Evolutionary conservation across 2,113 vertebrate species (phyloP), one percentile per base, ranked within the genome.

Genomic region (Nesoenas mayeri): DNA sequence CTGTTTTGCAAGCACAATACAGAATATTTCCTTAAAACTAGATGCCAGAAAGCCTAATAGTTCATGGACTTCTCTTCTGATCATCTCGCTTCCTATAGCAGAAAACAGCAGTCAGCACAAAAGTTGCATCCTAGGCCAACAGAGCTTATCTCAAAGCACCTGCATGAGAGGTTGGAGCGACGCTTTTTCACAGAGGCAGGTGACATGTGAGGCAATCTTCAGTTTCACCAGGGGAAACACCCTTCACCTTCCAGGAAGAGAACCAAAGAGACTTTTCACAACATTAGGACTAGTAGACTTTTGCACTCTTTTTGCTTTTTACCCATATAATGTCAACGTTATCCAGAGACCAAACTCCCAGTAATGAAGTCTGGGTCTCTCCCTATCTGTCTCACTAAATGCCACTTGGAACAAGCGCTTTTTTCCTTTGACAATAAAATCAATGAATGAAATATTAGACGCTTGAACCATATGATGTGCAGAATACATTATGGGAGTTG

Each of bases 361-460:
- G 96, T 97, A 97, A 97, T 97, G 97, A 98, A 98, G 97, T 97
- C 97, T 96, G 75, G 85, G 93, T 96, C 95, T 97, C 94, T 97
- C 87, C 93, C 88, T 61, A 91, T 97, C 96, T 91, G 85, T 98
- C 97, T 98, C 89, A 95, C 89, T 97, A 98, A 98, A 98, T 98
- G 97, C 97, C 98, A 98, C 93, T 97, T 98, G 98, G 96, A 98
- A 92, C 95, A 93, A 96, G 96, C 5, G 18, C 96, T 97, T 98
- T 98, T 47, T 98, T 97, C 95, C 89, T 98, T 97, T 98, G 98
- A 98, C 98, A 98, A 95, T 98, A 98, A 98, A 98, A 98, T 98
- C 98, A 97, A 98, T 98, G 97, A 96, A 84, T 98, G 98, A 98
- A 98, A 98, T 98, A 98, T 98, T 96, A 56, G 96, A 94, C 83